Evolutionary conservation across 2,888 invertebrate genomes (phyloP).

Genomic region (Eremobia ochroleuca): DNA sequence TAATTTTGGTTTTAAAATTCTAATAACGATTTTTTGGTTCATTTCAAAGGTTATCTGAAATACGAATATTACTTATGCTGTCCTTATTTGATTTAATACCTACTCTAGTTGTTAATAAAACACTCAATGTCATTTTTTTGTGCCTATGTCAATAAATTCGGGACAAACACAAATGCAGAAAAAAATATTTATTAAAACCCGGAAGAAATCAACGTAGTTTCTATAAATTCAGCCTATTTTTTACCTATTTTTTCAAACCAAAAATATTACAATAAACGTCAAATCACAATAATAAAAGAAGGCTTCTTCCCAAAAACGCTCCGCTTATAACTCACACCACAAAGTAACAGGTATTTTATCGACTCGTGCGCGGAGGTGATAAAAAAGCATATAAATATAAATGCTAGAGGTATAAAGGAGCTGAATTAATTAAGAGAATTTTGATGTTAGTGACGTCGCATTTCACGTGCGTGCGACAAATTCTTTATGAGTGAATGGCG

Average conservation of each 20-base stretch:
- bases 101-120: too few relatives aligned
- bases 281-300: neutral
- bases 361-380: slow-evolving; percentile 87
- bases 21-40: neutral
- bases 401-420: slow-evolving; percentile 85
- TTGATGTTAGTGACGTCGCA: slow-evolving; percentile 81
- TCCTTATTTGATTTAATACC: too few relatives aligned
- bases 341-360: slow-evolving; percentile 82
- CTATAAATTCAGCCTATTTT: neutral
- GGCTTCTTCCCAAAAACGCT: slow-evolving; percentile 52
- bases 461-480: slow-evolving; percentile 85
- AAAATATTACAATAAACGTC: too few relatives aligned
- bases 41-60: too few relatives aligned
- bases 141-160: neutral
- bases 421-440: slow-evolving; percentile 89
- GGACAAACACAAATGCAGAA: neutral
- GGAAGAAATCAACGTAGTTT: neutral
- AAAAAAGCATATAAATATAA: slow-evolving; percentile 86
- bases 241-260: neutral
- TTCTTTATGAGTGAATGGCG: slow-evolving; percentile 77
- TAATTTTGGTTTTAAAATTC: neutral
- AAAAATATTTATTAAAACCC: neutral
- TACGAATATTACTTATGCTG: too few relatives aligned
- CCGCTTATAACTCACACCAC: slow-evolving; percentile 61
- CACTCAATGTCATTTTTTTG: too few relatives aligned